A percentile compares a stretch with the other conserved stretches of the same genome.
These are phyloP conservation scores for Heloderma charlesbogerti DNA, from an alignment of 2,113 vertebrate genomes.

Conservation along the genomic window DNA sequence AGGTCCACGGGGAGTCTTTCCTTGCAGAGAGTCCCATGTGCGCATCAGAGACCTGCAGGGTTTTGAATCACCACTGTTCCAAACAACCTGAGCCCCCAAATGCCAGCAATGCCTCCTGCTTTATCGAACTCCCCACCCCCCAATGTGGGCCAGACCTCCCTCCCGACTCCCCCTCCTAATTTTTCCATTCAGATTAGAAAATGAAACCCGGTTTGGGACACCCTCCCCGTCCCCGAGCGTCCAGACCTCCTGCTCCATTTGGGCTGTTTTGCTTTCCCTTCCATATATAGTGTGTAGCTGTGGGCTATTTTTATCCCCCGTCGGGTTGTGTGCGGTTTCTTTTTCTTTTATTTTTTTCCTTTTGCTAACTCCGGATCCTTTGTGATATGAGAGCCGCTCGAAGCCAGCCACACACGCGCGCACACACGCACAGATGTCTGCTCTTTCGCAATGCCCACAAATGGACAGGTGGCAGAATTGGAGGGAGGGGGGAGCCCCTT, in stretches of 20 bases:
- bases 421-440: slow-evolving; percentile 69
- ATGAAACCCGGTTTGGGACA: slow-evolving; percentile 45
- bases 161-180: neutral
- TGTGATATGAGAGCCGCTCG: slow-evolving; percentile 72
- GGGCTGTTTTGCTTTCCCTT: slow-evolving; percentile 78
- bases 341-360: neutral
- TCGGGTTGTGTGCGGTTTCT: slow-evolving; percentile 39
- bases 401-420: slow-evolving; percentile 36
- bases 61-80: neutral
- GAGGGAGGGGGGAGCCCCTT: slow-evolving; percentile 77
- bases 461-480: slow-evolving; percentile 78
- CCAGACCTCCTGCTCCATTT: slow-evolving; percentile 67
- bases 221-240: slow-evolving; percentile 66
- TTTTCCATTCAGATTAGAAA: slow-evolving; percentile 32
- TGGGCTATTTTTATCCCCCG: slow-evolving; percentile 85
- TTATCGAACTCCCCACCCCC: neutral
- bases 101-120: neutral
- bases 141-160: neutral
- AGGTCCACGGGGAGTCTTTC: too few species aligned
- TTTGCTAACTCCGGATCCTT: slow-evolving; percentile 76
- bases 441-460: slow-evolving; percentile 83
- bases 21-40: neutral
- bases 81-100: neutral
- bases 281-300: slow-evolving; percentile 84
- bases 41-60: neutral